Conservation (phyloP, 2,797 vertebrate species). For the Spinibarbus caldwelli region DNA sequence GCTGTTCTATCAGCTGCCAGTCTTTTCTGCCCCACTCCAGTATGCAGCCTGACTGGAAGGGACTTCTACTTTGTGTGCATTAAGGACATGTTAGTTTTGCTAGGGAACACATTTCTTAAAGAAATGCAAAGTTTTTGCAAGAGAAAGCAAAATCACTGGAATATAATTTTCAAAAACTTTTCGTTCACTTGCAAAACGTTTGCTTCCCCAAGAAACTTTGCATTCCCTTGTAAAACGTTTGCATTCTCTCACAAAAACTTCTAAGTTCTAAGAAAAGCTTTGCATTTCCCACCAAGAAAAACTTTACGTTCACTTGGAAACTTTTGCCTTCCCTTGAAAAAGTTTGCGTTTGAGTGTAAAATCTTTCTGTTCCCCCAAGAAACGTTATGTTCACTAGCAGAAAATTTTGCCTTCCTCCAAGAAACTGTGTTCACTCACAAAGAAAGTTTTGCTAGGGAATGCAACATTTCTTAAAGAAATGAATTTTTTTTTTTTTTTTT, state of each 20-base stretch:
- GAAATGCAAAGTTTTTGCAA: neutral
- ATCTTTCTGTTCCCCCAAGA: neutral
- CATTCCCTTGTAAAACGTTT: neutral
- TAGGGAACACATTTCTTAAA: no score
- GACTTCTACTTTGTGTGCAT: neutral
- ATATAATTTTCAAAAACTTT: neutral
- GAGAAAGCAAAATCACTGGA: neutral
- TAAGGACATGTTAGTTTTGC: neutral
- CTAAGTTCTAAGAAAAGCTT: neutral
- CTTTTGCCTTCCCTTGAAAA: neutral
- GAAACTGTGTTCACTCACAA: neutral
- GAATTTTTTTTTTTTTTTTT: no score
- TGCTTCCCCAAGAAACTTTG: neutral
- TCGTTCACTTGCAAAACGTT: neutral
- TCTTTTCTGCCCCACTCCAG: neutral
- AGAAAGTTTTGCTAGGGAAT: neutral
- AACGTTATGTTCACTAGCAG: neutral
- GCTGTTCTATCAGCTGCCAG: conserved; percentile 9
- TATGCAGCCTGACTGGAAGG: neutral
- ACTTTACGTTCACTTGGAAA: neutral
- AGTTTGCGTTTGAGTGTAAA: neutral
- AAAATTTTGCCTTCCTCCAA: neutral
- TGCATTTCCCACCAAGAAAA: neutral
- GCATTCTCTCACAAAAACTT: neutral
- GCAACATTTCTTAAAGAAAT: neutral